Conservation (phyloP, 2,888 invertebrate genomes). For the Drosophila robusta region DNA sequence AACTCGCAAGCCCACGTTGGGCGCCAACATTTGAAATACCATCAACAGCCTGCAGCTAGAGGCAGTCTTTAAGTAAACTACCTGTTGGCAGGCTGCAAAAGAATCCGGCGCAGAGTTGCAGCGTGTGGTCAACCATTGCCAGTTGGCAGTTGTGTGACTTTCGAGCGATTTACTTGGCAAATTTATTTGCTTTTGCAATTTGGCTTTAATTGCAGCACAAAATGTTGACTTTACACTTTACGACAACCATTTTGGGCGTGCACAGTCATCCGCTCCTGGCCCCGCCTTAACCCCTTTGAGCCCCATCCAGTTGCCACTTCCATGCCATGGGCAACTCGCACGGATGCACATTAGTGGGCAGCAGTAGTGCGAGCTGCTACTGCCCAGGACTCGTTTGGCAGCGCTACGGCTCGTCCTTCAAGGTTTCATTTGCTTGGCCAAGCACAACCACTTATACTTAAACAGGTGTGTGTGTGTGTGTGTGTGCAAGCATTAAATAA, state of each 20-base stretch:
- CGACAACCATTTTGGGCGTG: conserved; percentile 52
- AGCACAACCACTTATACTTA: conserved; percentile 59
- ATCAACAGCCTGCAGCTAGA: background rate
- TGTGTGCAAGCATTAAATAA: conserved; percentile 62
- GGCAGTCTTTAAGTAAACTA: conserved; percentile 4
- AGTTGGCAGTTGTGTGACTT: conserved; percentile 48
- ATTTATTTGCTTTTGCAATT: conserved; percentile 69
- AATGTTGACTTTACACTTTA: conserved; percentile 76
- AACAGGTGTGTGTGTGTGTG: conserved; percentile 36
- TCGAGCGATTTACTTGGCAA: conserved; percentile 60
- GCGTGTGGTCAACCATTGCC: conserved; percentile 27
- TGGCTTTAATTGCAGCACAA: conserved; percentile 74
- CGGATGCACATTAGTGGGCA: conserved; percentile 41
- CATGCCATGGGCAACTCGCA: conserved; percentile 17
- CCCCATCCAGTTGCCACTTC: background rate
- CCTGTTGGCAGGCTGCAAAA: conserved; percentile 2
- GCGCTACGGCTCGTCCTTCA: conserved; percentile 29
- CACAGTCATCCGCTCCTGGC: conserved; percentile 18
- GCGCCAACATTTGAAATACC: background rate
- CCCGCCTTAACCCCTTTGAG: too few relatives aligned
- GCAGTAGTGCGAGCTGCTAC: background rate
- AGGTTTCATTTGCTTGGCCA: conserved; percentile 58
- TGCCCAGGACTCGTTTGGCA: conserved; percentile 32
- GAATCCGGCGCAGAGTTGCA: background rate
- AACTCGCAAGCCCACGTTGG: background rate